phyloP scores from a whole-genome alignment of 2,888 invertebrate species.

The Drosophila infuscata region DNA sequence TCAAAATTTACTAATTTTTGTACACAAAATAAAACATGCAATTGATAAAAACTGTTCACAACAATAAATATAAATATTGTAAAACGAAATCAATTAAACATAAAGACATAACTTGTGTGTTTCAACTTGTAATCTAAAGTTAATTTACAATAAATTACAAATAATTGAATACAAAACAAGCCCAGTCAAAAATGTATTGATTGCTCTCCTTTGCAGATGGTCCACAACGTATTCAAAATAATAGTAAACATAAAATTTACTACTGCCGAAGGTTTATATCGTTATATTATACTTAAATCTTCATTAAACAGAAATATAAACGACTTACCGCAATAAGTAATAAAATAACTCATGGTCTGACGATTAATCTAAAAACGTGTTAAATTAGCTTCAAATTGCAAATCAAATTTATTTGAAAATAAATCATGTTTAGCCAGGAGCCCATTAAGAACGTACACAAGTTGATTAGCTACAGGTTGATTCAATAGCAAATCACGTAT shows the following conservation, averaged over 20 bases:
- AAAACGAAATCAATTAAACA: slow-evolving; percentile 71
- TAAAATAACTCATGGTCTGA: background rate
- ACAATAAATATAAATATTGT: slow-evolving; percentile 53
- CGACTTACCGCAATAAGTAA: background rate
- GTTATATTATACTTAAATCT: no score
- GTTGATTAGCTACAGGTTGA: background rate
- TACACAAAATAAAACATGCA: slow-evolving; percentile 26
- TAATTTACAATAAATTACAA: slow-evolving; percentile 65
- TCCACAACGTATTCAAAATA: background rate
- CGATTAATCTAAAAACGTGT: background rate
- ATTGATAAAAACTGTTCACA: slow-evolving; percentile 63
- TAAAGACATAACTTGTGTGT: slow-evolving; percentile 62
- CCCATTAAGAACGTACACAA: background rate
- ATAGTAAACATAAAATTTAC: background rate
- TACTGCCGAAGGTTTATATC: background rate
- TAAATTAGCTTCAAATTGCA: background rate
- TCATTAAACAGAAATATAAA: background rate
- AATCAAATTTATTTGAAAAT: background rate
- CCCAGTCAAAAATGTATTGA: background rate
- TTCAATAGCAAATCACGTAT: background rate
- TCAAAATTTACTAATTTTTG: slow-evolving; percentile 55
- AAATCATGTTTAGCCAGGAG: background rate
- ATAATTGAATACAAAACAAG: slow-evolving; percentile 46
- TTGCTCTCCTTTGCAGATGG: background rate
- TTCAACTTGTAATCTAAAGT: slow-evolving; percentile 68